A percentile compares a stretch with the other conserved stretches of the same genome.
Conservation (phyloP, 2,888 invertebrate species). For the Oxystoma pomonae region DNA sequence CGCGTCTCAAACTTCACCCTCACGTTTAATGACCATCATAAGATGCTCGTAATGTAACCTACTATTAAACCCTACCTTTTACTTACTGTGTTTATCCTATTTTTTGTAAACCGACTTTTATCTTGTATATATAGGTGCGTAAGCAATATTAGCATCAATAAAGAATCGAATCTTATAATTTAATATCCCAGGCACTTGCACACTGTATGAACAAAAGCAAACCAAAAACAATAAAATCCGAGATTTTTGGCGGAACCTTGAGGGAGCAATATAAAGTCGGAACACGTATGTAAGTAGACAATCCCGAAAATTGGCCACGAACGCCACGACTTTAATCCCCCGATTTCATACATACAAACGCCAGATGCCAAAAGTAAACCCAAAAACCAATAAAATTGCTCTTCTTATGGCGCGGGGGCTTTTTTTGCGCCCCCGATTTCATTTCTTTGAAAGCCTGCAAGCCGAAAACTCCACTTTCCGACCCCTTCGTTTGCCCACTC, state of each 20-base stretch:
- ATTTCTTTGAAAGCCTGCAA: slow-evolving; percentile 2
- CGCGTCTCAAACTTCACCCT: no score
- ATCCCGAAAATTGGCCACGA: background rate
- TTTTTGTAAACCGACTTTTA: no score
- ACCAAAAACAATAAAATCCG: background rate
- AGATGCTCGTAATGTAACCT: no score
- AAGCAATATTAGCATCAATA: no score
- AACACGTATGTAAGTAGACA: background rate
- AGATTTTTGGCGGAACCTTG: background rate
- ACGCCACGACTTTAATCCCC: background rate
- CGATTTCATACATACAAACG: background rate
- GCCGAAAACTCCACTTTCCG: slow-evolving; percentile 1
- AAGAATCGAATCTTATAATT: no score
- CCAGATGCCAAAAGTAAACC: background rate
- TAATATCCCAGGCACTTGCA: no score
- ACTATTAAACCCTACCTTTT: no score
- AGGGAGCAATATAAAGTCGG: background rate
- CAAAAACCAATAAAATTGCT: background rate
- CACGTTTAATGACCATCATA: no score
- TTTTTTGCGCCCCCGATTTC: background rate
- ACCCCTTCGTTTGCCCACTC: slow-evolving; percentile 8
- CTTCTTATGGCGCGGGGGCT: background rate
- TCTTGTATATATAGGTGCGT: no score
- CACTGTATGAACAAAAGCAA: no score
- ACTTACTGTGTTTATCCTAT: no score